Percentiles rank a stretch among this genome's conserved stretches.
These are phyloP conservation scores for Piliocolobus tephrosceles DNA, from an alignment of 2,113 vertebrate genomes.

Conservation along the genomic window DNA sequence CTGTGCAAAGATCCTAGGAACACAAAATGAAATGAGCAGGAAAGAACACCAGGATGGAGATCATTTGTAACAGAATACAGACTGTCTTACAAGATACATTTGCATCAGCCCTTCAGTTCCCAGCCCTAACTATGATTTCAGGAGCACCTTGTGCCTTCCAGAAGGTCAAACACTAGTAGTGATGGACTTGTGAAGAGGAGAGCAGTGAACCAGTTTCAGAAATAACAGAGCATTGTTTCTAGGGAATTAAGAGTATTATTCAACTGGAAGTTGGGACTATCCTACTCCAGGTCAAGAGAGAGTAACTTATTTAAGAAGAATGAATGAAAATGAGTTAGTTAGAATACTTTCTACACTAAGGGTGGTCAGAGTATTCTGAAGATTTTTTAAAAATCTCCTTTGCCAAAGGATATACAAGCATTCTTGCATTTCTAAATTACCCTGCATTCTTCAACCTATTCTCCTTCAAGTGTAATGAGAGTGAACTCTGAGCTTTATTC, in stretches of 20 bases:
- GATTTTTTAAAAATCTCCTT: not conserved
- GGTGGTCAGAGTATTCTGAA: constrained; percentile 8
- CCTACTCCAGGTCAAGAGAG: not conserved
- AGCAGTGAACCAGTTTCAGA: constrained; percentile 39
- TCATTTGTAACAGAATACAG: not conserved
- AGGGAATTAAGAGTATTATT: constrained; percentile 9
- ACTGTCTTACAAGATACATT: not conserved
- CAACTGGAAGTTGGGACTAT: constrained; percentile 30
- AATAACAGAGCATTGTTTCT: not conserved
- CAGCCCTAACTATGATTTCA: not conserved
- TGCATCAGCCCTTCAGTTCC: not conserved
- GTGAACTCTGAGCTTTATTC: not conserved
- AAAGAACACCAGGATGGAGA: not conserved
- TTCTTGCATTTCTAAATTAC: constrained; percentile 8
- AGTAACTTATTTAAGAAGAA: constrained; percentile 32
- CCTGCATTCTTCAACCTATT: not conserved
- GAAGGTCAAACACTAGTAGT: not conserved
- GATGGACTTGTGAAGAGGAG: not conserved
- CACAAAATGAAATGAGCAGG: not conserved
- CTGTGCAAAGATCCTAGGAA: not conserved
- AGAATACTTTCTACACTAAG: not conserved
- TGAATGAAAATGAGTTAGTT: not conserved
- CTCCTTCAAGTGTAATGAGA: not conserved
- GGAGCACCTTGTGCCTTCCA: not conserved
- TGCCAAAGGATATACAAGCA: not conserved